These are phyloP conservation scores for Eurypyga helias DNA, from an alignment of 2,113 vertebrate genomes.

Conservation along the genomic window DNA sequence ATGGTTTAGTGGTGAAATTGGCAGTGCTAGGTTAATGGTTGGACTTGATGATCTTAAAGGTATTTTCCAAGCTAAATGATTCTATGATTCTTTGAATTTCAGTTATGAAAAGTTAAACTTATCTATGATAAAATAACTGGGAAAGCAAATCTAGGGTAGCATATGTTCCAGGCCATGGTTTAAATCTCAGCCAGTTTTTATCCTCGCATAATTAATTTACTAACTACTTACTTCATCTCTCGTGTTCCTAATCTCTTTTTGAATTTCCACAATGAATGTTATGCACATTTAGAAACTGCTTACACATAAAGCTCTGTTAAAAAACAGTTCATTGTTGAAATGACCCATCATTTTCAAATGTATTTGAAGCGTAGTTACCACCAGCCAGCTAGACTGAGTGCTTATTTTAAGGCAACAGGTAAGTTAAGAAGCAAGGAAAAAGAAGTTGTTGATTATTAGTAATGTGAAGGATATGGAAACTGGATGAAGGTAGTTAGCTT, in stretches of 20 bases:
- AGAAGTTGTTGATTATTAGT: not conserved
- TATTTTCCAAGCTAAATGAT: too few species aligned
- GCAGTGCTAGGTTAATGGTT: too few species aligned
- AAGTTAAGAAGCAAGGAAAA: not conserved
- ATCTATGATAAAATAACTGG: not conserved
- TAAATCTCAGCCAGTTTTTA: not conserved
- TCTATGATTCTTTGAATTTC: not conserved
- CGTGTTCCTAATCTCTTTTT: not conserved
- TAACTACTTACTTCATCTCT: not conserved
- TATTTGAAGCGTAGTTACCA: not conserved
- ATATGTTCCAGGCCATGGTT: not conserved
- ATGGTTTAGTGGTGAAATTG: too few species aligned
- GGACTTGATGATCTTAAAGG: too few species aligned
- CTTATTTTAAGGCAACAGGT: not conserved
- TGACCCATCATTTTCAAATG: not conserved
- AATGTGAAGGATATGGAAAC: not conserved
- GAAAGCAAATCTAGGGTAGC: not conserved
- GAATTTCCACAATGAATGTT: not conserved
- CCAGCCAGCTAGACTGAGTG: not conserved
- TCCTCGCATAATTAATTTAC: not conserved
- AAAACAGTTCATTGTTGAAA: not conserved
- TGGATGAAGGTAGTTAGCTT: not conserved
- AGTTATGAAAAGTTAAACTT: not conserved
- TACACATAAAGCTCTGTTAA: not conserved
- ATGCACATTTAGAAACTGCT: not conserved